phyloP scores from a whole-genome alignment of 2,113 vertebrate genomes.

The Hippolais icterina region DNA sequence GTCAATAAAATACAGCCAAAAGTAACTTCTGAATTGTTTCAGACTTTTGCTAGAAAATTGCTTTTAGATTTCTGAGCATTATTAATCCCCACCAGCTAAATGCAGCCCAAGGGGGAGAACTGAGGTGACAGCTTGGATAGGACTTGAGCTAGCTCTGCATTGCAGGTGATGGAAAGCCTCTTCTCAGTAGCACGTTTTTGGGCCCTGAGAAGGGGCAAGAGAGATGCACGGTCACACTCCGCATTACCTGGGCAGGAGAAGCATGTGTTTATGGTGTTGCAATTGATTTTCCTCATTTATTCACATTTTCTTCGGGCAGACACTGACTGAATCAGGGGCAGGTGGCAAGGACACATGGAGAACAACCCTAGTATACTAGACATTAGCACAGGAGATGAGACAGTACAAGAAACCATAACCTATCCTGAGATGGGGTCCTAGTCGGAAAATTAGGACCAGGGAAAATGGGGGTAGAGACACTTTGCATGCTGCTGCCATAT shows the following conservation, averaged over 20 bases:
- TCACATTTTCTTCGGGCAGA: neutral
- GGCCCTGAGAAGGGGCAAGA: neutral
- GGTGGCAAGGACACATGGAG: neutral
- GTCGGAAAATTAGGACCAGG: neutral
- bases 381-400: neutral
- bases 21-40: neutral
- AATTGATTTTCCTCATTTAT: neutral
- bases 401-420: neutral
- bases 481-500: neutral
- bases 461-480: neutral
- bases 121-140: neutral
- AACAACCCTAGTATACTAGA: neutral
- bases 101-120: neutral
- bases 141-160: neutral
- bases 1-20: neutral
- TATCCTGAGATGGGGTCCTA: neutral
- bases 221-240: neutral
- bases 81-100: neutral
- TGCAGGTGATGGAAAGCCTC: neutral
- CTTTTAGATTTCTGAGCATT: neutral
- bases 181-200: neutral
- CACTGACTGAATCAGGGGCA: neutral
- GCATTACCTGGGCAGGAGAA: neutral
- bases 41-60: neutral
- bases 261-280: neutral